Evolutionary conservation across 2,888 invertebrate species (phyloP), one percentile per base, ranked within the genome.

Genomic region (Acanthoscelides obtectus): DNA sequence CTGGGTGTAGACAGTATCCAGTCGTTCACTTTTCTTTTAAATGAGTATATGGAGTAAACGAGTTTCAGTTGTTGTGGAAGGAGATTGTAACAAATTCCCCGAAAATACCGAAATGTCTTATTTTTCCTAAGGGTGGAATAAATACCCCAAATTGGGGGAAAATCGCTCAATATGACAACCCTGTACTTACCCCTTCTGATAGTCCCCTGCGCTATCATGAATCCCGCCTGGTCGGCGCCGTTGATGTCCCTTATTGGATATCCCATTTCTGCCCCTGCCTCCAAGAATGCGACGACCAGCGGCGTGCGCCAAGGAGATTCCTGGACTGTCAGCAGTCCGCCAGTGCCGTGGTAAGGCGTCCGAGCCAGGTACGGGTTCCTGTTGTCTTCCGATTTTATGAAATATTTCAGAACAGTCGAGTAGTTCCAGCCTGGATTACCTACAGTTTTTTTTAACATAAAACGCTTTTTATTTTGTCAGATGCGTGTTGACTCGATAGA

Each of bases 361-460:
- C 88, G 89, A 2, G 90, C 88, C 70, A 96, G 84, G 81, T 96
- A 95, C 0, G 95, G 95, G 85, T 95, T 94, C 75, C 93, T 89
- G 84, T 94, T 95, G 83, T 96, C 95, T 84, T 96, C 95, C 0
- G 94, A 94, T 83, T 95, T 95, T 79, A 92, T 93, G 83, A 97
- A 98, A 81, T 98, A 98, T 68, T 92, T 91, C 4, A 98, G 87
- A 0, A 94, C 94, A 72, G 94, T 90, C 0, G 91, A 87, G 85
- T 94, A 97, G 0, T 92, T 91, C 97, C 97, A 98, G 5, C 96
- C 96, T 0, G 92, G 88, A 80, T 97, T 97, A 0, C 97, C 96
- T 75, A 67, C 20, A 76, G 73, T 65, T n/a, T n/a, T n/a, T n/a
- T n/a, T n/a, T n/a, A n/a, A n/a, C n/a, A n/a, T n/a, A n/a, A n/a